Conservation (phyloP, 2,888 invertebrate species). For the Diachrysia chrysitis region DNA sequence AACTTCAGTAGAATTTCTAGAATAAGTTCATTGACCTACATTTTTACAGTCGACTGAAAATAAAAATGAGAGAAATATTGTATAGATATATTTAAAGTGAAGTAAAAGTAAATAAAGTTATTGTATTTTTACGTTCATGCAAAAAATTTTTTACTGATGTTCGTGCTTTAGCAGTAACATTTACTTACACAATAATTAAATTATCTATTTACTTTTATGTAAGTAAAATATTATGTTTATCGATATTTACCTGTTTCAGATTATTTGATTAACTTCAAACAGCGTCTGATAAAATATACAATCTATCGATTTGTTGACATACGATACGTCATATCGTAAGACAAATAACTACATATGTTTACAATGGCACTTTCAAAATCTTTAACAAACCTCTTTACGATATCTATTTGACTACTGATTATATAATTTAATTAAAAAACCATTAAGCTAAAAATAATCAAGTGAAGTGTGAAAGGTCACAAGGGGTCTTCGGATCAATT, state of each 20-base stretch:
- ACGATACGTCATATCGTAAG: not conserved
- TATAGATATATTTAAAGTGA: too few relatives aligned
- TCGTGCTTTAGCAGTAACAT: too few relatives aligned
- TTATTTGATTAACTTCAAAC: not conserved
- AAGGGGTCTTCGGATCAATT: conserved; percentile 4
- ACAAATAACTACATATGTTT: not conserved
- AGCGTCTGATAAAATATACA: not conserved
- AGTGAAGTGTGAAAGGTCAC: conserved; percentile 1
- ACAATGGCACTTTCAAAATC: not conserved
- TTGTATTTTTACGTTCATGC: too few relatives aligned
- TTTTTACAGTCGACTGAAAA: not conserved
- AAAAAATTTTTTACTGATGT: too few relatives aligned
- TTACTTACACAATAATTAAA: too few relatives aligned
- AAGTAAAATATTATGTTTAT: too few relatives aligned
- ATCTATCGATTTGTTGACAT: not conserved
- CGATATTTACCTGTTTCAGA: not conserved
- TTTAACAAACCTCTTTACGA: too few relatives aligned
- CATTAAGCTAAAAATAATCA: not conserved
- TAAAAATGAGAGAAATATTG: too few relatives aligned
- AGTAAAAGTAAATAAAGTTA: too few relatives aligned
- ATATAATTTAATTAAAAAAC: not conserved
- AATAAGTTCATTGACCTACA: not conserved
- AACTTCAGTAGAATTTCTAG: not conserved
- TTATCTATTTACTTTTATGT: too few relatives aligned
- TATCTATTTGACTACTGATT: not conserved